Evolutionary conservation across 2,113 vertebrate species (phyloP).

Genomic region (Leiothrix lutea): DNA sequence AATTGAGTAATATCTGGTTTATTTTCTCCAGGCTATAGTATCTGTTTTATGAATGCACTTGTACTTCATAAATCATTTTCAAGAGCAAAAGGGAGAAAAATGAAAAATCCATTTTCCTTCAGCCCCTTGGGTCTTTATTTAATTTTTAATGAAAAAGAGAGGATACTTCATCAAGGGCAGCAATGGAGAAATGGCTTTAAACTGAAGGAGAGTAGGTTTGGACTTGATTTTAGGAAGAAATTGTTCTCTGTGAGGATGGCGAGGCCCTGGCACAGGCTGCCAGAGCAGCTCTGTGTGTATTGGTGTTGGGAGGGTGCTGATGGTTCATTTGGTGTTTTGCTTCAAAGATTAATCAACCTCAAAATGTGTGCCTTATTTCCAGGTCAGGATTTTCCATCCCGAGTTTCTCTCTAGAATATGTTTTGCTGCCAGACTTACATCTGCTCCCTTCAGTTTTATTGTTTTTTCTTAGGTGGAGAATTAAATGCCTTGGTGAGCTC

Average conservation of each 20-base stretch:
- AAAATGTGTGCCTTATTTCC: background rate
- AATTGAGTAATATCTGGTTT: constrained; percentile 65
- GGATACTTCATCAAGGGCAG: constrained; percentile 64
- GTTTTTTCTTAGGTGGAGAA: background rate
- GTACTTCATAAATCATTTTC: constrained; percentile 73
- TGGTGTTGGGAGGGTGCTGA: background rate
- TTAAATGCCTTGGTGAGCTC: background rate
- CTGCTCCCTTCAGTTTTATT: background rate
- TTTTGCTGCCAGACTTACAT: background rate
- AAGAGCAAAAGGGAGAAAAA: constrained; percentile 66
- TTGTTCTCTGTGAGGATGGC: background rate
- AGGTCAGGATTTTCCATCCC: background rate
- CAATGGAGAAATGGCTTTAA: constrained; percentile 16
- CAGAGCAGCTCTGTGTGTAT: background rate
- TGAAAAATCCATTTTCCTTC: constrained; percentile 68
- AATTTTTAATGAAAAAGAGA: constrained; percentile 74
- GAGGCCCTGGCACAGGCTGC: background rate
- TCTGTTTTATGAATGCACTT: constrained; percentile 68
- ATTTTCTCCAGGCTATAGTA: constrained; percentile 59
- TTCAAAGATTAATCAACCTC: background rate
- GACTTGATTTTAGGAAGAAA: background rate
- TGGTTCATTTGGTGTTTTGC: background rate
- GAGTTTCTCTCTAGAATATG: background rate
- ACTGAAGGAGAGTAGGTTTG: background rate
- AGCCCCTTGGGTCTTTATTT: constrained; percentile 62